Conservation (phyloP, 1,140 invertebrate genomes). For the Drosophila nikananu region DNA sequence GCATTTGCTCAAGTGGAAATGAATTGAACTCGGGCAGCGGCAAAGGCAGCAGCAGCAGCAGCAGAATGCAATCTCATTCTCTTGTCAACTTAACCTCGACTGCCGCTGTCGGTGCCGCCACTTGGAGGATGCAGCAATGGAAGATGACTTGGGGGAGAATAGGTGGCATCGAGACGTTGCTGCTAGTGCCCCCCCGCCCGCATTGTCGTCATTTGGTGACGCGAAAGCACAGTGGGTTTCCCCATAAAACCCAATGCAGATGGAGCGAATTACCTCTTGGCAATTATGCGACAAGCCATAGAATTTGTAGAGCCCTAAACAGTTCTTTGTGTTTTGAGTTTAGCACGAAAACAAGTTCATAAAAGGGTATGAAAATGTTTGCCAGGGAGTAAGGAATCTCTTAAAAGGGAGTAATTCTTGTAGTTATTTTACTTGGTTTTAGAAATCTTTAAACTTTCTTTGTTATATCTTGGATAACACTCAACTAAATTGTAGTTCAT, state of each 20-base stretch:
- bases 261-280: conserved; percentile 14
- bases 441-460: background rate
- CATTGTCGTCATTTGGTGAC: conserved; percentile 43
- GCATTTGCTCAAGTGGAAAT: conserved; percentile 84
- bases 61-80: conserved; percentile 81
- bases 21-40: conserved; percentile 75
- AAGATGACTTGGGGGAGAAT: background rate
- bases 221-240: conserved; percentile 34
- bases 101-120: conserved; percentile 32
- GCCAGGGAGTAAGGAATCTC: background rate
- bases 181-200: conserved; percentile 6
- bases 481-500: background rate
- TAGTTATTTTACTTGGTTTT: background rate
- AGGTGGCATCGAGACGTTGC: conserved; percentile 27
- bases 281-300: conserved; percentile 2
- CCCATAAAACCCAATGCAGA: conserved; percentile 18
- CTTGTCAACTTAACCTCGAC: conserved; percentile 82
- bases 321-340: background rate
- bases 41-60: conserved; percentile 32
- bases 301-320: conserved; percentile 4
- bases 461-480: background rate
- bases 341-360: conserved; percentile 11
- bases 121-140: conserved; percentile 26
- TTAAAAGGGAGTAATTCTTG: no score
- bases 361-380: background rate